Evolutionary conservation across 2,113 vertebrate genomes (phyloP), one percentile per base, ranked within the genome.

Genomic region (Pluvialis apricaria): DNA sequence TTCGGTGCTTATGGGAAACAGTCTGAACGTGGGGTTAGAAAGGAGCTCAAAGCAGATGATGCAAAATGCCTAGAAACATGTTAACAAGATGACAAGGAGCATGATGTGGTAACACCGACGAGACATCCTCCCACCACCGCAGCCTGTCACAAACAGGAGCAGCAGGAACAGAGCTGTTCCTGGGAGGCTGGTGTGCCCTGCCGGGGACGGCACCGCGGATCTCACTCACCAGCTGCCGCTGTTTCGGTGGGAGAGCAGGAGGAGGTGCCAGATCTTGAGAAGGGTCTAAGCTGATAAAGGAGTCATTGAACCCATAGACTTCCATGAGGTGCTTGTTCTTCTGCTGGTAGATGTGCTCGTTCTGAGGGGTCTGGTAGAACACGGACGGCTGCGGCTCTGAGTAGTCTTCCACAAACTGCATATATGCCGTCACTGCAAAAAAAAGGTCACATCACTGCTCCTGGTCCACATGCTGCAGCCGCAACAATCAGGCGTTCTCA

Each of bases 341-440:
- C 98, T 99, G 98, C 97, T 99, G 99, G 95, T 99, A 99, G 97
- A 99, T 99, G 98, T 99, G 99, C 88, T 99, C 99, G 5, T 98
- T 99, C 98, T 99, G 99, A 1, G 99, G 99, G 36, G 98, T 99
- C 98, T 99, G 99, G 98, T 99, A 99, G 98, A 99, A 99, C 93
- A 99, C 94, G 44, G 99, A 99, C 0, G 99, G 99, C 98, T 99
- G 99, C 0, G 99, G 99, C 96, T 99, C 99, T 0, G 99, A 99
- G 98, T 99, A 99, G 97, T 99, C 99, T 91, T 99, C 99, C 22
- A 99, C 98, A 86, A 99, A 99, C 98, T 99, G 99, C 99, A 99
- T 99, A 92, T 99, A 99, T 26, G 99, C 99, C 97, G 98, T 98
- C 98, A 99, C 99, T 99, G 98, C 13, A 93, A 96, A 84, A 80